phyloP scores from a whole-genome alignment of 2,888 invertebrate species.

The Archips xylosteana region DNA sequence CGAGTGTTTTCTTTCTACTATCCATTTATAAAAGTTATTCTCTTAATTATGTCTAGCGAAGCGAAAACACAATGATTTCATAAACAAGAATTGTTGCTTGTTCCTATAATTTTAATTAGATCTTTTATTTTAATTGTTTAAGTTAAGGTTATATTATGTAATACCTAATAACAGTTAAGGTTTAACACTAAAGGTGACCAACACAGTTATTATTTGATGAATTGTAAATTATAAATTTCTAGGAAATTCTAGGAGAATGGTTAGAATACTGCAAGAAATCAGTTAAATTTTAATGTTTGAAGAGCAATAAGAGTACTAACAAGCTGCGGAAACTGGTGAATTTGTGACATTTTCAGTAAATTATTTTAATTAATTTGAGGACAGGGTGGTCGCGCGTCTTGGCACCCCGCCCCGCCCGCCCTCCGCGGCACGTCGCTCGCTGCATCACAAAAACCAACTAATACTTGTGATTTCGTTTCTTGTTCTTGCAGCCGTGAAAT shows the following conservation, averaged over 20 bases:
- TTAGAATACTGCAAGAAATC: conserved; percentile 41
- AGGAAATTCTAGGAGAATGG: conserved; percentile 24
- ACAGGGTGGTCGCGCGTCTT: conserved; percentile 51
- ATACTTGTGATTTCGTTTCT: background rate
- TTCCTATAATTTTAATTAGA: background rate
- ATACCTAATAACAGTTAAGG: too few relatives aligned
- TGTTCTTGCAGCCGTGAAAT: background rate
- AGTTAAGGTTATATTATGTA: background rate
- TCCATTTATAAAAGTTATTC: background rate
- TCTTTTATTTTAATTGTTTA: background rate
- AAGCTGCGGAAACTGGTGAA: conserved; percentile 57
- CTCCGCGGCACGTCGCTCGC: conserved; percentile 43
- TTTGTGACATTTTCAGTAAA: conserved; percentile 62
- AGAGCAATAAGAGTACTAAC: conserved; percentile 62
- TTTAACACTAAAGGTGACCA: background rate
- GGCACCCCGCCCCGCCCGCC: conserved; percentile 41
- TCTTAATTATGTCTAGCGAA: background rate
- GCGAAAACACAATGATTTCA: background rate
- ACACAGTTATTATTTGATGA: background rate
- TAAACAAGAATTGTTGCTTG: background rate
- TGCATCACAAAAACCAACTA: conserved; percentile 42
- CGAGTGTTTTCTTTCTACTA: too few relatives aligned
- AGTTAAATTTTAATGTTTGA: conserved; percentile 56
- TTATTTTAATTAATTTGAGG: conserved; percentile 68
- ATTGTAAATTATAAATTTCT: conserved; percentile 20